Evolutionary conservation across 2,888 invertebrate genomes (phyloP), one percentile per base, ranked within the genome.

Genomic region (Andrena minutula): DNA sequence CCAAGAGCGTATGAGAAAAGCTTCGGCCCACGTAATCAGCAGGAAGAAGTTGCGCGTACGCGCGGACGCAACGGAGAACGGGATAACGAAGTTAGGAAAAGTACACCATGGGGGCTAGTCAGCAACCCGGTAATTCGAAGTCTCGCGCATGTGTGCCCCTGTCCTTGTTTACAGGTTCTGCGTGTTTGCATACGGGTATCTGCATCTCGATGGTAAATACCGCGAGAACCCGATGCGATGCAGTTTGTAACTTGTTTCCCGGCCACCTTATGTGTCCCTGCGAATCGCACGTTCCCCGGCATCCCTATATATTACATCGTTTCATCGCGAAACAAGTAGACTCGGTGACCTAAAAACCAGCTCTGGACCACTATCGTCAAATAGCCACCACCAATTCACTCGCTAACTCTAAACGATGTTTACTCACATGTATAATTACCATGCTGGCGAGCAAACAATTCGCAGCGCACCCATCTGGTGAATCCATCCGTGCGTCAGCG

Each of bases 31-130:
- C 71, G 56, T 80, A 80, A 80, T 82, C 80, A 68, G 66, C 26
- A 26, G 58, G 80, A 79, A 79, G 69, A 75, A 75, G 75, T 70
- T 66, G 30, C 41, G 5, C 41, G 68, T 41, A 64, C 23, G 30
- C 12, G 56, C 56, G 53, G 41, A 65, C 64, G 74, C 49, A 70
- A 79, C 60, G 61, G 23, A 60, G 69, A 79, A 75, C 49, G 47
- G 76, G 71, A 83, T 86, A 88, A 88, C 76, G 86, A 88, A 85
- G 86, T 88, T 88, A 88, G 87, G 85, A 88, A 88, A 85, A 88
- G 86, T 88, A 88, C 87, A 86, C 79, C 79, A 77, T 73, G 64
- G 79, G 74, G 82, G 75, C 82, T 69, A 66, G 68, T 77, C 70
- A 81, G 73, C 70, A 58, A 23, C 65, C 74, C 65, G 12, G 81